Percentiles rank a stretch among this genome's conserved stretches.
These are phyloP conservation scores for Choloepus didactylus DNA, from an alignment of 2,797 vertebrate genomes.

Conservation along the genomic window DNA sequence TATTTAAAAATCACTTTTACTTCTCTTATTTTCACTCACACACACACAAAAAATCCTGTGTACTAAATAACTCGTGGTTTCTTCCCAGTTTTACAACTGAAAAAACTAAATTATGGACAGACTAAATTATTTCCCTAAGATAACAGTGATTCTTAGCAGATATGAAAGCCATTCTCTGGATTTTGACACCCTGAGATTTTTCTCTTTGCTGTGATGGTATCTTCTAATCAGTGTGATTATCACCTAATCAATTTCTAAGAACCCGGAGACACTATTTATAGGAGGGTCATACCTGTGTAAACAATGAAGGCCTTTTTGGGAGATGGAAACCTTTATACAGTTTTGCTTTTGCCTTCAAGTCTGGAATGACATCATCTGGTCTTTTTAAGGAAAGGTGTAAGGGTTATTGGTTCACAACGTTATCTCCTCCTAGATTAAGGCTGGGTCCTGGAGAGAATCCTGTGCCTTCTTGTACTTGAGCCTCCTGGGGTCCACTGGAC, in stretches of 20 bases:
- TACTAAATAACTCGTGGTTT: not conserved
- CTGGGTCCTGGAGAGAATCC: not conserved
- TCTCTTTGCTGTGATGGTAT: not conserved
- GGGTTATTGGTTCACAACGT: not conserved
- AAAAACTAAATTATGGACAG: not conserved
- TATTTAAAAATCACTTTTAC: constrained; percentile 9
- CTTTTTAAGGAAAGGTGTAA: not conserved
- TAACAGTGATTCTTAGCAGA: not conserved
- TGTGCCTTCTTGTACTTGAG: not conserved
- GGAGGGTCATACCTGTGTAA: not conserved
- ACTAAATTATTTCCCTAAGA: not conserved
- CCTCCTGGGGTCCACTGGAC: constrained; percentile 57
- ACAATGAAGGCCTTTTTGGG: not conserved
- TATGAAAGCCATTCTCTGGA: not conserved
- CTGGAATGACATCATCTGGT: not conserved
- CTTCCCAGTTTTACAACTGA: not conserved
- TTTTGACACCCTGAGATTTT: not conserved
- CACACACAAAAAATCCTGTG: not conserved
- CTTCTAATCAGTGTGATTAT: not conserved
- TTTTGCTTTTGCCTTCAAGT: not conserved
- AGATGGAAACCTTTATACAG: not conserved
- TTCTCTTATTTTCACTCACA: not conserved
- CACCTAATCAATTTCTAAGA: not conserved
- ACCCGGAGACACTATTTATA: not conserved
- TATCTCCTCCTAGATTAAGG: not conserved